These are phyloP conservation scores for Pangasius djambal DNA, from an alignment of 2,797 vertebrate species.

Conservation along the genomic window DNA sequence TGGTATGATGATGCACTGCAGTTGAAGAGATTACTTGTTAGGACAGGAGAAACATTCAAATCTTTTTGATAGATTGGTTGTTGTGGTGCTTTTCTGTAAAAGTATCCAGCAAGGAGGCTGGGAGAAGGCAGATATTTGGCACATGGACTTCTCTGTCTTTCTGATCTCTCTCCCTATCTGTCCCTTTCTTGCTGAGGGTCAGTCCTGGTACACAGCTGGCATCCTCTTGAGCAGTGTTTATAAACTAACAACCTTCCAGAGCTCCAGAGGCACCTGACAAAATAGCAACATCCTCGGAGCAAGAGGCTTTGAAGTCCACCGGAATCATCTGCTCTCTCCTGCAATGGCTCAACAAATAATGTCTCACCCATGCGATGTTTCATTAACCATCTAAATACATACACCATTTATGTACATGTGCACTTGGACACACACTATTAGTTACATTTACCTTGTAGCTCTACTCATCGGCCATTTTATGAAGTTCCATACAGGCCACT, in stretches of 20 bases:
- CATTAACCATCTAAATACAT: conserved; percentile 11
- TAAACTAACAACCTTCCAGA: conserved; percentile 67
- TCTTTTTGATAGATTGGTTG: too few relatives aligned
- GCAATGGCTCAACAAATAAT: not conserved
- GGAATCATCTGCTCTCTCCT: not conserved
- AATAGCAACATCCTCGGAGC: conserved; percentile 81
- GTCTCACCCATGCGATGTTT: conserved; percentile 10
- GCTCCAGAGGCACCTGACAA: conserved; percentile 78
- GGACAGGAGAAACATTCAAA: not conserved
- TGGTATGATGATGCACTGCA: conserved; percentile 4
- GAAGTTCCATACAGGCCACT: too few relatives aligned
- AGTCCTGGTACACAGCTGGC: conserved; percentile 66
- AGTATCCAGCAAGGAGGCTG: not conserved
- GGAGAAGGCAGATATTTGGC: not conserved
- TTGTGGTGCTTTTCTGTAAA: not conserved
- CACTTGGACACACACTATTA: not conserved
- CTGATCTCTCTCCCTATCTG: not conserved
- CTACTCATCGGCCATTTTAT: not conserved
- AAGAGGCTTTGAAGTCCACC: conserved; percentile 74
- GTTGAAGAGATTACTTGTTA: not conserved
- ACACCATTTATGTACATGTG: not conserved
- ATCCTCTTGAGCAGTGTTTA: conserved; percentile 76
- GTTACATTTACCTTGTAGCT: not conserved
- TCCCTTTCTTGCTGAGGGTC: conserved; percentile 17
- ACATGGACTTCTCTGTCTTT: not conserved